Conservation (phyloP, 92 coral and sea anemone species). For the Ricordea florida region DNA sequence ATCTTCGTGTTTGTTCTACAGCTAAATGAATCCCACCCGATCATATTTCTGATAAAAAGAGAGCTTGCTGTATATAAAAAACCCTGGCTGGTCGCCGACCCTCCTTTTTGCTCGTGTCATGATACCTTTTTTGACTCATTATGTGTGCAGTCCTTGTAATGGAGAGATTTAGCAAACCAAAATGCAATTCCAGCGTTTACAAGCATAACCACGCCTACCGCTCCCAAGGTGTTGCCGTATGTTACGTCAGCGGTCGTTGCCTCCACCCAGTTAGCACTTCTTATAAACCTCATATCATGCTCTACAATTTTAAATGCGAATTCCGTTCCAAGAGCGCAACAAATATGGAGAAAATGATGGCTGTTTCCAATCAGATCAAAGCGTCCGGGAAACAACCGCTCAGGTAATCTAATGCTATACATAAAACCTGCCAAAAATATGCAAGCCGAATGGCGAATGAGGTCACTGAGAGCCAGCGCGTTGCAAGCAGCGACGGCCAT, state of each 20-base stretch:
- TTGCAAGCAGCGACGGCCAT: slow-evolving; percentile 12
- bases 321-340: background rate
- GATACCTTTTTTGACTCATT: too few species aligned
- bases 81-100: too few species aligned
- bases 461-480: background rate
- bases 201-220: slow-evolving; percentile 6
- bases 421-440: slow-evolving; percentile 33
- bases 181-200: slow-evolving; percentile 19
- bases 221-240: slow-evolving; percentile 4
- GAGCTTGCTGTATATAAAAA: too few species aligned
- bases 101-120: too few species aligned
- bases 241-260: slow-evolving; percentile 11
- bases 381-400: slow-evolving; percentile 57
- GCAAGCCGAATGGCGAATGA: slow-evolving; percentile 43
- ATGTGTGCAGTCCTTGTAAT: background rate
- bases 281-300: background rate
- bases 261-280: background rate
- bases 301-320: background rate
- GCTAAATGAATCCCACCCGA: too few species aligned
- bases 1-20: too few species aligned
- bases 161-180: background rate
- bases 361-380: slow-evolving; percentile 67
- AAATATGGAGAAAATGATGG: slow-evolving; percentile 65
- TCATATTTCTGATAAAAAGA: too few species aligned
- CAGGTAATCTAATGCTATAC: slow-evolving; percentile 46